Evolutionary conservation across 2,888 invertebrate species (phyloP).

Genomic region (Phyllotreta cruciferae): DNA sequence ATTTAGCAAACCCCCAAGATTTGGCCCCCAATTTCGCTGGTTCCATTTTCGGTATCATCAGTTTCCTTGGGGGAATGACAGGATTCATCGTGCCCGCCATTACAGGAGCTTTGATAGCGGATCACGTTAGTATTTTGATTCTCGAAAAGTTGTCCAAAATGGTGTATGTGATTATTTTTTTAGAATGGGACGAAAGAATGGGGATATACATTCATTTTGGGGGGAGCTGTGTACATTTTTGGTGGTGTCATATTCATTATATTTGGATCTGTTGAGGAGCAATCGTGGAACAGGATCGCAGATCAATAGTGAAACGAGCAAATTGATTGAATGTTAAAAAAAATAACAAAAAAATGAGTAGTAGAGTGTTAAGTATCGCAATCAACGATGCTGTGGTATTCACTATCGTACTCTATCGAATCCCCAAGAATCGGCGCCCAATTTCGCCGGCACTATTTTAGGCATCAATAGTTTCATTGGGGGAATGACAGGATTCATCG

Average conservation of each 20-base stretch:
- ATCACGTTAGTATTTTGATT: slow-evolving; percentile 38
- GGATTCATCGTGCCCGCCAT: slow-evolving; percentile 47
- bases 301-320: not conserved
- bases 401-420: slow-evolving; percentile 48
- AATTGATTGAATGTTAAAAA: not conserved
- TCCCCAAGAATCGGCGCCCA: slow-evolving; percentile 51
- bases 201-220: slow-evolving; percentile 25
- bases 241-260: slow-evolving; percentile 27
- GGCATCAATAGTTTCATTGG: slow-evolving; percentile 49
- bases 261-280: slow-evolving; percentile 30
- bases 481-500: slow-evolving; percentile 49
- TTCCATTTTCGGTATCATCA: slow-evolving; percentile 48
- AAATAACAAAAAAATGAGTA: not conserved
- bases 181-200: slow-evolving; percentile 28
- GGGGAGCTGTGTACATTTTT: slow-evolving; percentile 23
- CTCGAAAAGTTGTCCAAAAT: no score
- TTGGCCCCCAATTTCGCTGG: slow-evolving; percentile 51
- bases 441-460: slow-evolving; percentile 49
- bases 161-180: slow-evolving; percentile 45
- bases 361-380: slow-evolving; percentile 44
- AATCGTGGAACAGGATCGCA: slow-evolving; percentile 30
- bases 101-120: slow-evolving; percentile 38
- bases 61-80: slow-evolving; percentile 46
- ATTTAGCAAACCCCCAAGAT: slow-evolving; percentile 49
- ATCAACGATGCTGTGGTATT: slow-evolving; percentile 49